phyloP scores from a whole-genome alignment of 2,797 vertebrate species.

The Brotula barbata region DNA sequence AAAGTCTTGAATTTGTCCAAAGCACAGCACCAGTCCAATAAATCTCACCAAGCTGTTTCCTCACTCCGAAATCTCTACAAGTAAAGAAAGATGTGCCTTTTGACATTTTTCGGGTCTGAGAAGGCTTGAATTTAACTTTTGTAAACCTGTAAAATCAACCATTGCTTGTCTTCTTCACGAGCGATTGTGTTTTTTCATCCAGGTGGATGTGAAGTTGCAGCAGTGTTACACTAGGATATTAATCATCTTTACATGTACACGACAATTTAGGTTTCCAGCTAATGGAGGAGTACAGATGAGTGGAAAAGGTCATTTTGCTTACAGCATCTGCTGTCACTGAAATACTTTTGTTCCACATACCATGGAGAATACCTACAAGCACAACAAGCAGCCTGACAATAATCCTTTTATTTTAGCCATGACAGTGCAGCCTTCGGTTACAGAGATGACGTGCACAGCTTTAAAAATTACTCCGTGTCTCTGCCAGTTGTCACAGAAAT shows the following conservation, averaged over 20 bases:
- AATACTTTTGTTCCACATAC: neutral
- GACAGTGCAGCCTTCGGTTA: conserved; percentile 1
- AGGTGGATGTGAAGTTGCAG: conserved; percentile 19
- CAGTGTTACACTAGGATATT: conserved; percentile 9
- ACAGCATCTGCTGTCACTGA: conserved; percentile 12
- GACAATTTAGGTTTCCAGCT: conserved; percentile 11
- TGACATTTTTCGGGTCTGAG: no score
- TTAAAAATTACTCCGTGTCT: conserved; percentile 40
- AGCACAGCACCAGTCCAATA: no score
- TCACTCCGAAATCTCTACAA: no score
- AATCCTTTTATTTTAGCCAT: conserved; percentile 12
- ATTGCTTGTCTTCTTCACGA: conserved; percentile 33
- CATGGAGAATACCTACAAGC: no score
- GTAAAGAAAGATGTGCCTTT: no score
- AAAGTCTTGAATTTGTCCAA: no score
- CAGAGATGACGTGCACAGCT: conserved; percentile 7
- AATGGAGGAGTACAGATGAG: neutral
- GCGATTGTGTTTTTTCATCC: conserved; percentile 24
- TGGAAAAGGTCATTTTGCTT: neutral
- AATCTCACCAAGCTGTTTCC: no score
- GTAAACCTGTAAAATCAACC: no score
- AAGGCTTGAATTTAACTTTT: no score
- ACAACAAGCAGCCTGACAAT: neutral
- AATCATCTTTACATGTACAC: neutral
- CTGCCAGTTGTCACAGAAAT: conserved; percentile 29